phyloP scores from a whole-genome alignment of 2,113 vertebrate genomes.

The Chloropsis hardwickii region DNA sequence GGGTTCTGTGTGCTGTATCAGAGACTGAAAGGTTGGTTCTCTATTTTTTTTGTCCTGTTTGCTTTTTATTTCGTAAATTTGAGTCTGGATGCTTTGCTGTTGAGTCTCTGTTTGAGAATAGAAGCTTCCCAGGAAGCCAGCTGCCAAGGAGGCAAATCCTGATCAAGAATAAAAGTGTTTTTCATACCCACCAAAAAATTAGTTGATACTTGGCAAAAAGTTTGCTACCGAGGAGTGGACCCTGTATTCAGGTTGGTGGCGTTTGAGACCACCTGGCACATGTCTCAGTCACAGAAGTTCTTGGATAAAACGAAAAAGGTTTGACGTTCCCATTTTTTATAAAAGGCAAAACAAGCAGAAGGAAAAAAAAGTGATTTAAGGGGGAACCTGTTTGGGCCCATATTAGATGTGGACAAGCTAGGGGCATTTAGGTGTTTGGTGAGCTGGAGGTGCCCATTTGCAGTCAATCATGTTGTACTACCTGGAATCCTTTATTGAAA shows the following conservation, averaged over 20 bases:
- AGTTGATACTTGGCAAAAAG: background rate
- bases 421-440: background rate
- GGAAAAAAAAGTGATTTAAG: background rate
- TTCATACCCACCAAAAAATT: background rate
- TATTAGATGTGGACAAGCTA: background rate
- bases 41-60: background rate
- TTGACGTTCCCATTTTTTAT: background rate
- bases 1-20: background rate
- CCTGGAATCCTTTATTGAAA: background rate
- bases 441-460: background rate
- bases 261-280: fast-evolving
- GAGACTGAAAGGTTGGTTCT: background rate
- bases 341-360: background rate
- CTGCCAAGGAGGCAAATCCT: background rate
- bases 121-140: background rate
- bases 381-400: background rate
- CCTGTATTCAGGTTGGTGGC: background rate
- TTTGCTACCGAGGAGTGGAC: background rate
- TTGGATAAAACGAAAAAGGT: background rate
- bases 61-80: background rate
- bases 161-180: background rate
- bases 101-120: background rate
- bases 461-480: background rate
- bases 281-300: background rate
- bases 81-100: background rate